phyloP scores from a whole-genome alignment of 1,140 invertebrate genomes.

The Chlorops oryzae region DNA sequence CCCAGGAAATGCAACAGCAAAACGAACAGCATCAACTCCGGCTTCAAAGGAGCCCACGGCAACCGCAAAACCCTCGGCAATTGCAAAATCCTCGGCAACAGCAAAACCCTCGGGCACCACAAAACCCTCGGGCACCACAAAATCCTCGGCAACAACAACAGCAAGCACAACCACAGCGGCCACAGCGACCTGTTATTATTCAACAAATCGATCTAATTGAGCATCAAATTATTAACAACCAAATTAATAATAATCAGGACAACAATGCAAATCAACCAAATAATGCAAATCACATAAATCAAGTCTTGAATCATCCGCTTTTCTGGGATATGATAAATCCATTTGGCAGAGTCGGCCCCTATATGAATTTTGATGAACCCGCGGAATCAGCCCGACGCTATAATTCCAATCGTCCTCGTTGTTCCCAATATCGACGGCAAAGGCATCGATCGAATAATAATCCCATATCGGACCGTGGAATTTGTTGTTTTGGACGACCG shows the following conservation, averaged over 20 bases:
- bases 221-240: too few species aligned
- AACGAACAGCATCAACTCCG: slow-evolving; percentile 15
- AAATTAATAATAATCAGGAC: too few species aligned
- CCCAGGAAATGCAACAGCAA: slow-evolving; percentile 20
- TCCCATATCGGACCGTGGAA: slow-evolving; percentile 33
- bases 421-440: too few species aligned
- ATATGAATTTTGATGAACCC: slow-evolving; percentile 14
- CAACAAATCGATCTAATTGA: too few species aligned
- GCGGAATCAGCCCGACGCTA: background rate
- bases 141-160: background rate
- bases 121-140: too few species aligned
- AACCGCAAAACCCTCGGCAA: too few species aligned
- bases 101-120: too few species aligned
- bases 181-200: too few species aligned
- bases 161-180: too few species aligned
- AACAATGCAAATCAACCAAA: slow-evolving; percentile 1
- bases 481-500: slow-evolving; percentile 41
- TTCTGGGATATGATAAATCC: slow-evolving; percentile 44
- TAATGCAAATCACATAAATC: slow-evolving; percentile 22
- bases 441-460: too few species aligned
- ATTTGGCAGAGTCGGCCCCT: slow-evolving; percentile 22
- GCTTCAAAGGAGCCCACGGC: slow-evolving; percentile 4
- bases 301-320: slow-evolving; percentile 34
- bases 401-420: too few species aligned
- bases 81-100: too few species aligned